Base-by-base conservation (phyloP, 2,797 vertebrate species). In the Lemur catta region DNA sequence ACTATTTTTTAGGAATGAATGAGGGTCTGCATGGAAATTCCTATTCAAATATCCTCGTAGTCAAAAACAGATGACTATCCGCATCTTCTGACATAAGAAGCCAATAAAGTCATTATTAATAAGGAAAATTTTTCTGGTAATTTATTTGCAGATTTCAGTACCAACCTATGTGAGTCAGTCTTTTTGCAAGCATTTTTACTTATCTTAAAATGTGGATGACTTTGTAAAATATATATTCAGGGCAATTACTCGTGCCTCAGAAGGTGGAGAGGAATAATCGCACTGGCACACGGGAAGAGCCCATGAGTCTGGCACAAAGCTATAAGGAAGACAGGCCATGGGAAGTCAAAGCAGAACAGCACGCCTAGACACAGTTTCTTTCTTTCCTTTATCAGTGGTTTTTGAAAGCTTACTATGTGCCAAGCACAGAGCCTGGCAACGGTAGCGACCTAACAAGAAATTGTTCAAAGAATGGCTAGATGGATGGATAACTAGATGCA, bases 1-100 rank as follows among this genome's bases (percentile, higher is more conserved):
- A 10, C 7, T 50, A 33, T 8, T 57, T 57, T 26, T n/a, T 14
- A 72, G 28, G 14, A 88, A 72, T 52, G 35, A 91, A 43, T 41
- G 43, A 65, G 9, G 2, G 4, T 1, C 7, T 82, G 17, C 26
- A 20, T 80, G 55, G 91, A 46, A 35, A 87, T 72, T 65, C 35
- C 0, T 13, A 38, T 17, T 20, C 24, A 24, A 11, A 24, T 67
- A 26, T 6, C 33, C 13, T 1, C 4, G 12, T 28, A 6, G 6
- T 50, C 35, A 74, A 4, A 38, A 61, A 48, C n/a, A 24, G 28
- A 11, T 38, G 35, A 71, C 30, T 24, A 71, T 20, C 18, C 1
- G 33, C 2, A 12, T 67, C 26, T 52, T 75, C n/a, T 89, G 35
- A 17, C 3, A 22, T 6, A 43, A 75, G 33, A 63, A 63, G 1